Conservation (phyloP, 37 sponge, comb jelly and placozoan species). For the Halichondria panicea region DNA sequence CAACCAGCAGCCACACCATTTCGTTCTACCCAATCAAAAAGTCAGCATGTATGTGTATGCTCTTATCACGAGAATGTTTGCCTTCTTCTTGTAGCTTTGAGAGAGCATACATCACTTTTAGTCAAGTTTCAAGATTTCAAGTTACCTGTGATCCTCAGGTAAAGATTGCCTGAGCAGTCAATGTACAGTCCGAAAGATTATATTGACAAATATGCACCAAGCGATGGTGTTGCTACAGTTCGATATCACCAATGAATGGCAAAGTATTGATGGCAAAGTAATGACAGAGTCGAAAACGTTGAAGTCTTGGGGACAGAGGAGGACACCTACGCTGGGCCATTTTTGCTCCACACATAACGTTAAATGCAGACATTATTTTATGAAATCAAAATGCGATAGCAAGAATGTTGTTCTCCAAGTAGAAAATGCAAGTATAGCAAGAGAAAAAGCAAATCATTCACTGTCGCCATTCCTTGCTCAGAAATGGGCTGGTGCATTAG, state of each 20-base stretch:
- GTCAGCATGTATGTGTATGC: conserved; percentile 54
- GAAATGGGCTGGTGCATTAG: conserved; percentile 13
- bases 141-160: conserved; percentile 26
- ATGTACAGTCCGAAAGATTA: conserved; percentile 19
- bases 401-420: too few relatives aligned
- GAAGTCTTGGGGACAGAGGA: conserved; percentile 18
- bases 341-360: conserved; percentile 42
- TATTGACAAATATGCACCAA: conserved; percentile 24
- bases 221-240: not conserved
- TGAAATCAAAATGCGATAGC: too few relatives aligned
- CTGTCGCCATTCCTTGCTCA: conserved; percentile 1
- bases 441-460: not conserved
- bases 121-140: conserved; percentile 22
- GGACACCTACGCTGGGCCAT: not conserved
- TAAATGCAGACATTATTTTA: conserved; percentile 35
- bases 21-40: too few relatives aligned
- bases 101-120: conserved; percentile 27
- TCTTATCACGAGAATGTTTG: conserved; percentile 44
- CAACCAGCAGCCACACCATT: too few relatives aligned
- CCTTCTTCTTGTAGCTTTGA: conserved; percentile 41
- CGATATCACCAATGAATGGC: conserved; percentile 30
- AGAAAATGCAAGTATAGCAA: too few relatives aligned
- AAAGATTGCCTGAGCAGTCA: conserved; percentile 29
- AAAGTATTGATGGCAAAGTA: conserved; percentile 27
- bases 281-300: conserved; percentile 34